These are phyloP conservation scores for Poecile atricapillus DNA, from an alignment of 2,113 vertebrate genomes.

Conservation along the genomic window DNA sequence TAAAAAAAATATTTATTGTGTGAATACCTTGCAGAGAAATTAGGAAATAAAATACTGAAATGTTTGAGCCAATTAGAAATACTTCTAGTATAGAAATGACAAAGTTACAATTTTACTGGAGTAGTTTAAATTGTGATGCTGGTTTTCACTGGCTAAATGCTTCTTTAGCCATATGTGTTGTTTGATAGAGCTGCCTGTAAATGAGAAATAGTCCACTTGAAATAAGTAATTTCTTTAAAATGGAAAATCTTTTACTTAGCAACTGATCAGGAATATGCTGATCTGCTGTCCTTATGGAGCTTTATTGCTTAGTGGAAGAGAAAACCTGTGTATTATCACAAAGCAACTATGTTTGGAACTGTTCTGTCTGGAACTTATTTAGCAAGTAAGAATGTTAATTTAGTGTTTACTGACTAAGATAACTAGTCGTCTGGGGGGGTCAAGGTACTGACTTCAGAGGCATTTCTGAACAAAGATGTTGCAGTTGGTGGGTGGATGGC, in stretches of 20 bases:
- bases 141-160: neutral
- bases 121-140: neutral
- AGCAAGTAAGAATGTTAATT: constrained; percentile 66
- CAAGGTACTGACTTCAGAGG: constrained; percentile 83
- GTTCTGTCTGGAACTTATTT: constrained; percentile 46
- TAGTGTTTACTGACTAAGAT: constrained; percentile 70
- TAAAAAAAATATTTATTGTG: neutral
- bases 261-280: neutral
- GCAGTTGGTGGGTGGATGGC: constrained; percentile 80
- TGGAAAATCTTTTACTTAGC: neutral
- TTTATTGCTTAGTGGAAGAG: neutral
- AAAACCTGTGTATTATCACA: neutral
- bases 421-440: constrained; percentile 75
- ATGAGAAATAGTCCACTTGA: neutral
- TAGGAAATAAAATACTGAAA: neutral
- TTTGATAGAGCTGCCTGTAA: neutral
- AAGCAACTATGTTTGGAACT: neutral
- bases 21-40: neutral
- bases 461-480: constrained; percentile 81
- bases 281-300: neutral
- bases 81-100: neutral
- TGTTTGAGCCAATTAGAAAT: neutral
- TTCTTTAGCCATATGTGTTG: neutral
- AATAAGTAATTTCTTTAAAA: neutral
- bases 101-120: neutral